Percentiles rank a stretch among this genome's conserved stretches.
phyloP scores from a whole-genome alignment of 1,140 invertebrate species.

The Rhysida immarginata region DNA sequence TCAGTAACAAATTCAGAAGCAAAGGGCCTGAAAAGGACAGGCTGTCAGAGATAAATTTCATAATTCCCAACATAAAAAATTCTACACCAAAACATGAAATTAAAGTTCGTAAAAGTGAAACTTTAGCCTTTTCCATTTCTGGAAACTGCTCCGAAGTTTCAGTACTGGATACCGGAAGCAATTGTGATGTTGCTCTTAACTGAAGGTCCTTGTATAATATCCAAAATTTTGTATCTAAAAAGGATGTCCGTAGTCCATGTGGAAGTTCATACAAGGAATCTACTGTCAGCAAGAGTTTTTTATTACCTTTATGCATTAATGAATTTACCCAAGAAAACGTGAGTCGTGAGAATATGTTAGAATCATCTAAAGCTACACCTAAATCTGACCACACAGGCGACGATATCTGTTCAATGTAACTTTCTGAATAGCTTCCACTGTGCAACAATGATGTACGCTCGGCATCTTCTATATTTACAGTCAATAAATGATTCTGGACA shows the following conservation, averaged over 20 bases:
- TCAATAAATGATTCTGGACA: conserved; percentile 10
- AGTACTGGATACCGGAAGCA: conserved; percentile 3
- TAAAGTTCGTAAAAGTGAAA: conserved; percentile 53
- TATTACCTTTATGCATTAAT: conserved; percentile 63
- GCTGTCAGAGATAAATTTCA: conserved; percentile 69
- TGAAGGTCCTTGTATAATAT: conserved; percentile 5
- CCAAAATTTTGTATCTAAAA: conserved; percentile 28
- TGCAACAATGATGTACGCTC: conserved; percentile 32
- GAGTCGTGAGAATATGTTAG: conserved; percentile 50
- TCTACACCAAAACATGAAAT: conserved; percentile 66
- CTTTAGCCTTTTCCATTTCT: conserved; percentile 27
- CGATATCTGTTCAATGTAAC: conserved; percentile 41
- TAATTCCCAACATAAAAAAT: conserved; percentile 74
- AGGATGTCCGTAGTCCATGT: conserved; percentile 41
- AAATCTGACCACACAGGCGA: conserved; percentile 51
- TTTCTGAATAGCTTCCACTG: conserved; percentile 24
- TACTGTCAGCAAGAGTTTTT: conserved; percentile 44
- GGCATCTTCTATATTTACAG: conserved; percentile 20
- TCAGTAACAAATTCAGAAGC: conserved; percentile 63
- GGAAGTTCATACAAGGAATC: conserved; percentile 81
- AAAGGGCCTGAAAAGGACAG: conserved; percentile 76
- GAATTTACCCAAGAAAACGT: conserved; percentile 77
- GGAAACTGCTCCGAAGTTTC: conserved; percentile 16
- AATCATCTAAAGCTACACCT: conserved; percentile 62
- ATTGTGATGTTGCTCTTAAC: neutral